Base-by-base conservation (phyloP, 53 echinoderm and acorn worm genomes). In the Paelopatides confundens region DNA sequence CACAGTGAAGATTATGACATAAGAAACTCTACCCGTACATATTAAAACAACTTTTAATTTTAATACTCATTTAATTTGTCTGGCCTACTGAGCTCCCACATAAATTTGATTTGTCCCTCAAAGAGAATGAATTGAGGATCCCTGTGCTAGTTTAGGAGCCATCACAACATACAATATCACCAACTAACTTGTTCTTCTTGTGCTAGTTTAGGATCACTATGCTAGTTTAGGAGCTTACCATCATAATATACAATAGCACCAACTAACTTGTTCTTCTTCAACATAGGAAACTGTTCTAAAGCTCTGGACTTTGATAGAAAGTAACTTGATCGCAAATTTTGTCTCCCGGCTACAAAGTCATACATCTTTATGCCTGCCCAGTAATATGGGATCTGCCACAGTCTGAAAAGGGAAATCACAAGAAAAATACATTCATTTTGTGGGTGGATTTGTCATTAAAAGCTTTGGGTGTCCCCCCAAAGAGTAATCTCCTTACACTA, bases 281-380 rank as follows among this genome's bases (percentile, higher is more conserved):
- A 83, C 99, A 99, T 99, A 14, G 98, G 99, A 29, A 99, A 99
- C 30, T 94, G 83, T 86, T 99, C 99, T 39, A 99, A 69, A 33
- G 99, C 91, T 65, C 94, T 88, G 1, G 90, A 53, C 71, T 99
- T 99, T 30, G 99, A 95, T 15, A 99, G 71, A 50, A 87, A 89
- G 91, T 99, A 99, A 78, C 99, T 99, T 17, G 92, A 86, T 63
- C 89, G 85, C 14, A 99, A 83, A 63, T 91, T 87, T 31, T 99
- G 99, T 35, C 92, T 74, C 2, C 99, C 99, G 5, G 99, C 99
- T 5, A 99, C 99, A 0, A 99, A 82, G 79, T 99, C 99, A 38
- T 99, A 99, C 91, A 94, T 94, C 85, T 99, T 99, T 69, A 99
- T 99, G 21, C 99, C 99, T 2, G 94, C 99, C 95, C 95, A 99